Percentiles rank a stretch among this genome's conserved stretches.
Conservation (phyloP, 2,113 vertebrate genomes). For the Osmerus mordax region DNA sequence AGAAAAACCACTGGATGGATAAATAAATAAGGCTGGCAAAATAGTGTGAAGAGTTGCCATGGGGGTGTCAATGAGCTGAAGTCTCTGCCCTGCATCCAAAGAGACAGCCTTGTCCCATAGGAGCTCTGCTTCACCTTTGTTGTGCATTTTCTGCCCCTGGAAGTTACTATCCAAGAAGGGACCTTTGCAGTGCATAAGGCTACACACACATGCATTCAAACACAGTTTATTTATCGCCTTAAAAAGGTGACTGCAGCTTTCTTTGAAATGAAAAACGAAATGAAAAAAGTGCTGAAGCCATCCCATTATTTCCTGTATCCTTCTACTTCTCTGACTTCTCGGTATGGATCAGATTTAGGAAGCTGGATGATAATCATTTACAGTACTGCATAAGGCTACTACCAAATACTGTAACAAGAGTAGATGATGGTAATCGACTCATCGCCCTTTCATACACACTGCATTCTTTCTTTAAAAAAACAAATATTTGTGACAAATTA, state of each 20-base stretch:
- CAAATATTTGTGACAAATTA: background rate
- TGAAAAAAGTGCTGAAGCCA: background rate
- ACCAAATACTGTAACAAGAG: too few species aligned
- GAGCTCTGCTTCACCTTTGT: background rate
- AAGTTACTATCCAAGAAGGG: too few species aligned
- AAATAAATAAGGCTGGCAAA: slow-evolving; percentile 10
- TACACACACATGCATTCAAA: slow-evolving; percentile 6
- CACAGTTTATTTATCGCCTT: background rate
- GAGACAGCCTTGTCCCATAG: background rate
- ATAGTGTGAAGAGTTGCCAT: background rate
- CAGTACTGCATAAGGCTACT: slow-evolving; percentile 2
- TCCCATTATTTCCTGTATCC: background rate
- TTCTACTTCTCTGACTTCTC: background rate
- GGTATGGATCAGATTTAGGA: slow-evolving; percentile 21
- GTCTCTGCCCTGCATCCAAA: slow-evolving; percentile 1
- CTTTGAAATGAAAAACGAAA: background rate
- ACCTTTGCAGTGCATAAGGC: too few species aligned
- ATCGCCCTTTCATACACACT: too few species aligned
- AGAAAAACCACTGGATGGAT: slow-evolving; percentile 15
- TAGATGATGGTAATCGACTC: too few species aligned
- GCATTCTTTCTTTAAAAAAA: too few species aligned
- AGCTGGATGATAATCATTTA: slow-evolving; percentile 26
- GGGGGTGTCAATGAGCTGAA: slow-evolving; percentile 12
- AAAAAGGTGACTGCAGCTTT: background rate
- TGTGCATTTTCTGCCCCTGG: background rate